Evolutionary conservation across 2,113 vertebrate species (phyloP).

Genomic region (Actenoides hombroni): DNA sequence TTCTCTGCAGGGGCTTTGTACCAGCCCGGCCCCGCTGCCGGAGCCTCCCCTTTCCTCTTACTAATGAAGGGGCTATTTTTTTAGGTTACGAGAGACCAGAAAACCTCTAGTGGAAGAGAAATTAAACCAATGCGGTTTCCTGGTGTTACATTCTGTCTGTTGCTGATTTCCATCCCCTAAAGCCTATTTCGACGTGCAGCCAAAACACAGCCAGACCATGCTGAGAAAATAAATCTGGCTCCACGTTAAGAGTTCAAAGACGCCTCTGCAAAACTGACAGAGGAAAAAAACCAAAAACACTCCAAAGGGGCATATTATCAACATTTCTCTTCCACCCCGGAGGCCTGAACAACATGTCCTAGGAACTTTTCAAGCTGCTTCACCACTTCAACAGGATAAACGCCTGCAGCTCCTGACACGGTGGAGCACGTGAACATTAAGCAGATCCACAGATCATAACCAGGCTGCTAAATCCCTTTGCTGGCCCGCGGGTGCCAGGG

Average conservation of each 20-base stretch:
- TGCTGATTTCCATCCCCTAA: neutral
- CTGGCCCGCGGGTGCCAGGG: neutral
- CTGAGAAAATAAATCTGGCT: conserved; percentile 3
- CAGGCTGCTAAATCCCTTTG: neutral
- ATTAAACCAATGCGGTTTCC: neutral
- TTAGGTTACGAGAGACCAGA: neutral
- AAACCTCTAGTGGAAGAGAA: neutral
- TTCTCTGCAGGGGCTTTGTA: neutral
- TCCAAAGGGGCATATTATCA: neutral
- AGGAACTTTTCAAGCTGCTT: neutral
- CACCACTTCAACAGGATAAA: neutral
- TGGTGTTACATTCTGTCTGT: neutral
- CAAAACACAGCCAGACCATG: neutral
- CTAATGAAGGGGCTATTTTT: rapidly evolving
- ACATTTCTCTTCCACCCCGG: neutral
- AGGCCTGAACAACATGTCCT: neutral
- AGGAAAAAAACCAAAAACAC: neutral
- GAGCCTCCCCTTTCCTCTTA: neutral
- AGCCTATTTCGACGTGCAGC: rapidly evolving
- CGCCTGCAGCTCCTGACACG: rapidly evolving
- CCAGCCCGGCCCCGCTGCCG: rapidly evolving
- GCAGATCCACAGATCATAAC: no score
- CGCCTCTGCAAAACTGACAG: neutral
- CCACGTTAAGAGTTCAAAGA: neutral
- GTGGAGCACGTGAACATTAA: rapidly evolving